Evolutionary conservation across 2,113 vertebrate genomes (phyloP).

Genomic region (Loxodonta africana): DNA sequence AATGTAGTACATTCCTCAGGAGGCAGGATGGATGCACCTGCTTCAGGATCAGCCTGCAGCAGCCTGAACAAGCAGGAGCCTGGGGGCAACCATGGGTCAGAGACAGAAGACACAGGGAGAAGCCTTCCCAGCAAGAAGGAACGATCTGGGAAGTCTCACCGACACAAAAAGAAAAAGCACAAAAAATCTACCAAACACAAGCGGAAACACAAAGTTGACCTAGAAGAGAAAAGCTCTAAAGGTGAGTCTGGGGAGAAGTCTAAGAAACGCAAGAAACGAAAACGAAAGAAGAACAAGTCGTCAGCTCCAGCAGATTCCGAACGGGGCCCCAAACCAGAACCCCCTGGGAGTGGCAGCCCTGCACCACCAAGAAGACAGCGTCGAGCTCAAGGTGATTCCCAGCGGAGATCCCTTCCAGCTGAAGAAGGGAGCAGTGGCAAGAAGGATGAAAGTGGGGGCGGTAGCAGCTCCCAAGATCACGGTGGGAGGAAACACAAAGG

Average conservation of each 20-base stretch:
- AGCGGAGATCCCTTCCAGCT: constrained; percentile 87
- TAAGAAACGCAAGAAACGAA: constrained; percentile 96
- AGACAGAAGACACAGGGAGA: constrained; percentile 86
- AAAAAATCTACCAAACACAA: constrained; percentile 93
- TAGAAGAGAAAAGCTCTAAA: constrained; percentile 89
- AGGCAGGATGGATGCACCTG: constrained; percentile 74
- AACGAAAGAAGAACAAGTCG: constrained; percentile 93
- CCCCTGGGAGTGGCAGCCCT: constrained; percentile 86
- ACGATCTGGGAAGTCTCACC: constrained; percentile 93
- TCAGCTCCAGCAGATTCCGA: constrained; percentile 77
- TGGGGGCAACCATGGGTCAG: constrained; percentile 65
- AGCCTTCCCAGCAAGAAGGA: constrained; percentile 83
- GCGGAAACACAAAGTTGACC: constrained; percentile 91
- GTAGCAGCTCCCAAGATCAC: constrained; percentile 83
- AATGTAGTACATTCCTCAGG: constrained; percentile 63
- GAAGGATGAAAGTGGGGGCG: constrained; percentile 83
- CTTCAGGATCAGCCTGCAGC: constrained; percentile 71
- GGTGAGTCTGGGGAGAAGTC: constrained; percentile 90
- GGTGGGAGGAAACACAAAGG: constrained; percentile 85
- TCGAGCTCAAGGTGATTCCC: constrained; percentile 89
- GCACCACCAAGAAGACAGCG: constrained; percentile 90
- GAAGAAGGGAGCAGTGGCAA: constrained; percentile 92
- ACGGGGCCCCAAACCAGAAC: constrained; percentile 80
- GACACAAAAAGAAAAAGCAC: constrained; percentile 98
- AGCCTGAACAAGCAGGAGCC: constrained; percentile 82